These are phyloP conservation scores for Daktulosphaira vitifoliae DNA, from an alignment of 1,140 invertebrate genomes.

Conservation along the genomic window DNA sequence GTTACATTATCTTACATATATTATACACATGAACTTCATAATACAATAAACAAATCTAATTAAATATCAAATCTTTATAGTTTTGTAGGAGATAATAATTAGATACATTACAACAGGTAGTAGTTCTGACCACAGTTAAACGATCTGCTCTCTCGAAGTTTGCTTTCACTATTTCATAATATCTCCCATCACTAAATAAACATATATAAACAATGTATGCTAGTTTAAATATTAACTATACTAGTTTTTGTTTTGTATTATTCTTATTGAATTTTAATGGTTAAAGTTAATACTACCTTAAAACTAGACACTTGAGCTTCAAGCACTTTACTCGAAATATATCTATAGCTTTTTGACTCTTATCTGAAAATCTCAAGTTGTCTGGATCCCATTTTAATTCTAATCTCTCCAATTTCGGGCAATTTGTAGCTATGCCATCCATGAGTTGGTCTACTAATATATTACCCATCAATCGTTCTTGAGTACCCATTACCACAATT, in stretches of 20 bases:
- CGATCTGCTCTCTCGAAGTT: constrained; percentile 98
- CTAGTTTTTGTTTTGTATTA: neutral
- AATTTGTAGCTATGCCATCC: constrained; percentile 93
- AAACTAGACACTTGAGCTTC: constrained; percentile 69
- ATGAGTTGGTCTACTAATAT: constrained; percentile 96
- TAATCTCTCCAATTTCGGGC: constrained; percentile 75
- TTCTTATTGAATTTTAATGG: too few relatives aligned
- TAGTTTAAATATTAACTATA: neutral
- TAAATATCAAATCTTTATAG: constrained; percentile 92
- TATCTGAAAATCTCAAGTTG: constrained; percentile 95
- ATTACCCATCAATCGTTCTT: constrained; percentile 89
- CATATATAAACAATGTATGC: neutral
- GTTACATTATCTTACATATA: too few relatives aligned
- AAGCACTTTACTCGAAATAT: constrained; percentile 80
- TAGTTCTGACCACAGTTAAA: constrained; percentile 88
- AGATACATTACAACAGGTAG: constrained; percentile 83
- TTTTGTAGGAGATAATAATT: constrained; percentile 84
- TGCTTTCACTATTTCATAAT: constrained; percentile 98
- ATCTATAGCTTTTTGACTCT: constrained; percentile 94
- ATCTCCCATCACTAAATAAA: constrained; percentile 85
- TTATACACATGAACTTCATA: too few relatives aligned
- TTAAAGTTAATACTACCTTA: constrained; percentile 59
- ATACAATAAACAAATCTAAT: constrained; percentile 46
- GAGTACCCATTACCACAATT: constrained; percentile 93
- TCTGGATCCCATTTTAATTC: constrained; percentile 98